Conservation (phyloP, 2,113 vertebrate species). For the Erinaceus europaeus region DNA sequence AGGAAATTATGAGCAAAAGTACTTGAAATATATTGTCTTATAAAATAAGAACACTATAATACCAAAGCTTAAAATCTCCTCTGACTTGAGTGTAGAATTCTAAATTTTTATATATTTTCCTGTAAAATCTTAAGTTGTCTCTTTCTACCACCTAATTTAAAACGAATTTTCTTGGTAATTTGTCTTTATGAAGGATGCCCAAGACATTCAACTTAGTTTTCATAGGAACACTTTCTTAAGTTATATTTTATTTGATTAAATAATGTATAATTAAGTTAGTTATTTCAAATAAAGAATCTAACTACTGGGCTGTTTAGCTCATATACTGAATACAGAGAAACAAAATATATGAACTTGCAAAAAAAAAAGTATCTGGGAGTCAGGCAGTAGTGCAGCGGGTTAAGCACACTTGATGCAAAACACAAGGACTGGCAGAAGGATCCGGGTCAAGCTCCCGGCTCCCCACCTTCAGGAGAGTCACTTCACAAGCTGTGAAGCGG, state of each 20-base stretch:
- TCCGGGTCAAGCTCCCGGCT: no score
- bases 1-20: background rate
- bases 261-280: background rate
- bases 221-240: background rate
- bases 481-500: no score
- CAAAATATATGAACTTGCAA: no score
- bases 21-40: background rate
- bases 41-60: background rate
- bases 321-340: no score
- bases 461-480: no score
- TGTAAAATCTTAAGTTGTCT: background rate
- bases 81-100: background rate
- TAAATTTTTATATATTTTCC: background rate
- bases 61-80: background rate
- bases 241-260: background rate
- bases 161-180: background rate
- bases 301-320: no score
- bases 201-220: slow-evolving; percentile 14
- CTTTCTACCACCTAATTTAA: background rate
- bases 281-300: no score
- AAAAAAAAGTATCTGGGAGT: no score
- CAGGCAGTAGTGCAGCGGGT: no score
- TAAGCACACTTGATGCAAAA: no score
- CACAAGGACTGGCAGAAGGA: no score
- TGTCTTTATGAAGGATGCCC: background rate